Conservation (phyloP, 2,888 invertebrate species). For the Odiellus spinosus region DNA sequence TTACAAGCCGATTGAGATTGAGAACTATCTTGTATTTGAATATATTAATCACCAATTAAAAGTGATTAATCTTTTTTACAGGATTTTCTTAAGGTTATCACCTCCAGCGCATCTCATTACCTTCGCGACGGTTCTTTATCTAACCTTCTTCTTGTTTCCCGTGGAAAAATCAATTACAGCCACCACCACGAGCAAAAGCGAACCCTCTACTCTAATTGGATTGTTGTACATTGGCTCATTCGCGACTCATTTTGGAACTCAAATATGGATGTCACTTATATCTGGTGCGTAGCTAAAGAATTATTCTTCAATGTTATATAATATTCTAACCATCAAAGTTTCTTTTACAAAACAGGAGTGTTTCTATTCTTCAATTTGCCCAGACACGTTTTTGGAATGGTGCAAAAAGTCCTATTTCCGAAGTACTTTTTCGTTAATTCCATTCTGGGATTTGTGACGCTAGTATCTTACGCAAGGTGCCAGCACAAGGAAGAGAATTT, state of each 20-base stretch:
- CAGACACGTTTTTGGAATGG: slow-evolving; percentile 68
- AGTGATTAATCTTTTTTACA: slow-evolving; percentile 31
- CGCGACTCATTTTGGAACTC: slow-evolving; percentile 65
- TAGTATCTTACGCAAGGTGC: slow-evolving; percentile 44
- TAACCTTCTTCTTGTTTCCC: slow-evolving; percentile 18
- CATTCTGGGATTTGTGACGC: slow-evolving; percentile 50
- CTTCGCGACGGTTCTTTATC: slow-evolving; percentile 37
- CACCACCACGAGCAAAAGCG: slow-evolving; percentile 1
- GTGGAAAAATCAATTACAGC: slow-evolving; percentile 4
- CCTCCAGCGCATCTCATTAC: slow-evolving; percentile 65
- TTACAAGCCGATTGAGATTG: no score
- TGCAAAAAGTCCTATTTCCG: slow-evolving; percentile 72
- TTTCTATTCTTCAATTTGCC: slow-evolving; percentile 71
- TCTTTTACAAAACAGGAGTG: slow-evolving; percentile 43
- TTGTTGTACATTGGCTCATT: slow-evolving; percentile 59
- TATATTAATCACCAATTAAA: no score
- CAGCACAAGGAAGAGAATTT: background rate
- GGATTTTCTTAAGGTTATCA: slow-evolving; percentile 51
- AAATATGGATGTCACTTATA: slow-evolving; percentile 84
- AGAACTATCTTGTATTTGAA: no score
- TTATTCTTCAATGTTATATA: background rate
- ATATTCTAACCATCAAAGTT: no score
- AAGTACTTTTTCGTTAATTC: slow-evolving; percentile 68
- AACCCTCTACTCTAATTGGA: slow-evolving; percentile 18
- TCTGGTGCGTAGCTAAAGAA: slow-evolving; percentile 47